A percentile compares a stretch with the other conserved stretches of the same genome.
phyloP scores from a whole-genome alignment of 2,113 vertebrate species.

The Otis tarda region DNA sequence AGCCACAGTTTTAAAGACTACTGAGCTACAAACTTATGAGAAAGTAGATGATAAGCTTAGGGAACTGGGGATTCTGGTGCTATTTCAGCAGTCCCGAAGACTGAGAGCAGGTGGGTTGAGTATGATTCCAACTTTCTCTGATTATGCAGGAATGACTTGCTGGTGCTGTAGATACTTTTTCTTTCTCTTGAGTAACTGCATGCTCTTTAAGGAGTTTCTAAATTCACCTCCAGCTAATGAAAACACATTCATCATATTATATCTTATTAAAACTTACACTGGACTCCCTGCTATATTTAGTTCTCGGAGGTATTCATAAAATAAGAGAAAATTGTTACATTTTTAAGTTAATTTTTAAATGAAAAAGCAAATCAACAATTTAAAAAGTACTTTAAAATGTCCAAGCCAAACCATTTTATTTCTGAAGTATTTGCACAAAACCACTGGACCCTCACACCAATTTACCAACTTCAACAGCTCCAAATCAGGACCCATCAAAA shows the following conservation, averaged over 20 bases:
- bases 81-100: neutral
- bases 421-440: neutral
- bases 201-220: neutral
- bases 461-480: neutral
- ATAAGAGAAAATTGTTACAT: neutral
- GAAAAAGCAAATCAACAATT: neutral
- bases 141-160: neutral
- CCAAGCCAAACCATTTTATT: neutral
- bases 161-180: neutral
- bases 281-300: neutral
- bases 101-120: neutral
- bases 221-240: neutral
- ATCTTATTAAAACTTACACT: neutral
- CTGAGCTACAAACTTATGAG: neutral
- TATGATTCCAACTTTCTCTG: neutral
- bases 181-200: neutral
- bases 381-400: neutral
- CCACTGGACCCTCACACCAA: neutral
- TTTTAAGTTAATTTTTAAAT: neutral
- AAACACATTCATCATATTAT: neutral
- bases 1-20: neutral
- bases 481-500: neutral
- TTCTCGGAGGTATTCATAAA: neutral
- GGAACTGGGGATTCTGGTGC: constrained; percentile 28
- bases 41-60: constrained; percentile 38